These are phyloP conservation scores for Bombus consobrinus DNA, from an alignment of 1,140 invertebrate species.

Conservation along the genomic window DNA sequence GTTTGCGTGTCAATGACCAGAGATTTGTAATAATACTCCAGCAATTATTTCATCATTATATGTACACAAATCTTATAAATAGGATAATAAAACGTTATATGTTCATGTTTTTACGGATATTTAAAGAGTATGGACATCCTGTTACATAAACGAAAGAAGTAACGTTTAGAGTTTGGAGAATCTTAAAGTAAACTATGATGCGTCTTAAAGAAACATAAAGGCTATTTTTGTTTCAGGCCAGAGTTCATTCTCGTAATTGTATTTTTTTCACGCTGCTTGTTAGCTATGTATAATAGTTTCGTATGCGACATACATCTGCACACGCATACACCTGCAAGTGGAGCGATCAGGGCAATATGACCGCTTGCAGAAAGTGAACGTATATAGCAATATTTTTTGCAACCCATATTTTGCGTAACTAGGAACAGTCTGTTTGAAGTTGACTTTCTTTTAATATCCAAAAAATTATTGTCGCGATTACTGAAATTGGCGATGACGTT, in stretches of 20 bases:
- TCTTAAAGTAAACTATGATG: too few species aligned
- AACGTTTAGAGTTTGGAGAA: too few species aligned
- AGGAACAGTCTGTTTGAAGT: background rate
- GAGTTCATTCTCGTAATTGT: too few species aligned
- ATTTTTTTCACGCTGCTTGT: too few species aligned
- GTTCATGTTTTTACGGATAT: background rate
- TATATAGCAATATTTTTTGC: slow-evolving; percentile 42
- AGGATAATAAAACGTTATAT: too few species aligned
- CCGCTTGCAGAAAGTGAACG: slow-evolving; percentile 12
- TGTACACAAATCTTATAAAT: background rate
- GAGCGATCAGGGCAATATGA: slow-evolving; percentile 30
- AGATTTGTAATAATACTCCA: too few species aligned
- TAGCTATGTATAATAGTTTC: background rate
- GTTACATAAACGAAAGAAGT: too few species aligned
- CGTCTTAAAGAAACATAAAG: too few species aligned
- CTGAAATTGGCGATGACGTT: background rate
- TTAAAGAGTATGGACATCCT: background rate
- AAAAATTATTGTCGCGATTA: background rate
- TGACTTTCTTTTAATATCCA: background rate
- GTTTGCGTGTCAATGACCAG: background rate
- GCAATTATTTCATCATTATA: background rate
- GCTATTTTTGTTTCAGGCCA: too few species aligned
- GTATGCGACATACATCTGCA: background rate
- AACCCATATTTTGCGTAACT: slow-evolving; percentile 48
- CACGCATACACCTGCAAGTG: background rate